These are phyloP conservation scores for Argyrosomus japonicus DNA, from an alignment of 2,113 vertebrate species.

Conservation along the genomic window DNA sequence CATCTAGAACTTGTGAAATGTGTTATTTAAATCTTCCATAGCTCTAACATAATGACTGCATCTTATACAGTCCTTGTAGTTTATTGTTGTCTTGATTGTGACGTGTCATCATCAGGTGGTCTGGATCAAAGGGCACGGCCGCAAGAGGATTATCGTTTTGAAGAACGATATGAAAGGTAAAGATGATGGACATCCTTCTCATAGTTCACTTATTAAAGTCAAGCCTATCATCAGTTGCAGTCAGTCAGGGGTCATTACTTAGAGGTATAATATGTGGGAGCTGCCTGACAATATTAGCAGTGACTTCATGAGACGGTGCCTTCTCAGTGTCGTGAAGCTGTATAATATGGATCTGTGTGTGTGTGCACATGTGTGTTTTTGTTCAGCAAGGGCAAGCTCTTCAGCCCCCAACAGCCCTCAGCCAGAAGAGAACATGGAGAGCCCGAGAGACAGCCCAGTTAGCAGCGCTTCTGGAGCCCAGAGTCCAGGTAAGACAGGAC, in stretches of 20 bases:
- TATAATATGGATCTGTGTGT: not conserved
- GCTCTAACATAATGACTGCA: not conserved
- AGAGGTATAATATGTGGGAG: not conserved
- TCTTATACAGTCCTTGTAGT: not conserved
- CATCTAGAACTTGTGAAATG: not conserved
- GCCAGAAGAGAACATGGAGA: slow-evolving; percentile 53
- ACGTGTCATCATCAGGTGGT: slow-evolving; percentile 86
- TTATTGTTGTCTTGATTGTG: not conserved
- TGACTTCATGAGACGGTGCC: not conserved
- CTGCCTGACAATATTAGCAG: not conserved
- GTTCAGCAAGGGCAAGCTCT: slow-evolving; percentile 73
- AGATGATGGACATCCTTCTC: not conserved
- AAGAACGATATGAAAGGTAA: slow-evolving; percentile 99
- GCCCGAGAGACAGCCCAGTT: slow-evolving; percentile 67
- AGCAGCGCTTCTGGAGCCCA: slow-evolving; percentile 55
- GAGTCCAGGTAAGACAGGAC: slow-evolving; percentile 67
- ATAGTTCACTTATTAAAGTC: not conserved
- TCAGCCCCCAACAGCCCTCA: slow-evolving; percentile 72
- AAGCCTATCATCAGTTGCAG: not conserved
- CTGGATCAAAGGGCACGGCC: slow-evolving; percentile 98
- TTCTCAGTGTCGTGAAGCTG: not conserved
- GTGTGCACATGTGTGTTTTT: slow-evolving; percentile 21
- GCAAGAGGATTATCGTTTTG: slow-evolving; percentile 98
- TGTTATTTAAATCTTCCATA: not conserved
- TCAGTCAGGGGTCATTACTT: not conserved